Conservation (phyloP, 2,113 vertebrate genomes). For the Callaeas wilsoni region DNA sequence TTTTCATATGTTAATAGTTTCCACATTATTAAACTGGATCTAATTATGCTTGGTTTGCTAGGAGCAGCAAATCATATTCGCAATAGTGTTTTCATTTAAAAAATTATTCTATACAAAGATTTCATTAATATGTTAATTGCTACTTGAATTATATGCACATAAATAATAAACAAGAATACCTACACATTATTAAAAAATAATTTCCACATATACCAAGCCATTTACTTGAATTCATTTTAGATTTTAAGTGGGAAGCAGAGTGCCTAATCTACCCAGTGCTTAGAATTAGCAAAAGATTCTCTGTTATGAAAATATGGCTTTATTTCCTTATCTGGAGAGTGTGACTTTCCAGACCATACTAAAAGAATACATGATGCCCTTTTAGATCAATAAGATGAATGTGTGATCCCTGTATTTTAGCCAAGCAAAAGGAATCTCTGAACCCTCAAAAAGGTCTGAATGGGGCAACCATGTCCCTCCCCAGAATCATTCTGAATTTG, state of each 20-base stretch:
- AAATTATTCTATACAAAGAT: conserved; percentile 19
- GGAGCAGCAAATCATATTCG: conserved; percentile 45
- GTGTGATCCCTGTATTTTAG: not conserved
- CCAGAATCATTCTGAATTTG: not conserved
- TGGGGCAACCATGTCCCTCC: not conserved
- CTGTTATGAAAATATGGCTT: not conserved
- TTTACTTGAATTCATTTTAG: conserved; percentile 26
- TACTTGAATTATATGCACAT: conserved; percentile 30
- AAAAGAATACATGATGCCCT: not conserved
- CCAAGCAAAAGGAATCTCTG: not conserved
- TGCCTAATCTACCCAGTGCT: not conserved
- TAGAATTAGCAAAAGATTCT: not conserved
- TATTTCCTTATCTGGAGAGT: not conserved
- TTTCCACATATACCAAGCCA: not conserved
- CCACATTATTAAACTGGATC: conserved; percentile 8
- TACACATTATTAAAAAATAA: conserved; percentile 35
- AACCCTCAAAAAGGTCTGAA: not conserved
- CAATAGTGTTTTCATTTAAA: conserved; percentile 41
- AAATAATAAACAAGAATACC: conserved; percentile 50
- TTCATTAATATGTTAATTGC: conserved; percentile 62
- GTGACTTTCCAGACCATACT: not conserved
- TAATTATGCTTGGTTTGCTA: conserved; percentile 61
- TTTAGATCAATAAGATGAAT: not conserved
- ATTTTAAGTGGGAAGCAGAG: not conserved
- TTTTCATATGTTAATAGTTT: conserved; percentile 60